phyloP scores from a whole-genome alignment of 2,888 invertebrate species.

The Homarus gammarus region DNA sequence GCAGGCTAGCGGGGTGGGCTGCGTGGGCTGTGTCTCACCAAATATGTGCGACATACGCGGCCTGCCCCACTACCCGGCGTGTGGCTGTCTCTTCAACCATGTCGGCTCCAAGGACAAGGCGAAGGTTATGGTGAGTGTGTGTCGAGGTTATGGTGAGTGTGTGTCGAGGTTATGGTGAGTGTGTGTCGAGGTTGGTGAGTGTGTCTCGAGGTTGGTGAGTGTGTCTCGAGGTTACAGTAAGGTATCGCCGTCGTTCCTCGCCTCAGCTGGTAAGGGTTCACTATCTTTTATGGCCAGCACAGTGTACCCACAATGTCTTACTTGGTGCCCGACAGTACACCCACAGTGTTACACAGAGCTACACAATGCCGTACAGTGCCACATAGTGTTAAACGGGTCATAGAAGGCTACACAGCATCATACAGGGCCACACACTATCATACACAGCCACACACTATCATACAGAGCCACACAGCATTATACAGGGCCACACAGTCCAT shows the following conservation, averaged over 20 bases:
- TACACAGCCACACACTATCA: too few relatives aligned
- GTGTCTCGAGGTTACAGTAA: too few relatives aligned
- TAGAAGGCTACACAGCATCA: neutral
- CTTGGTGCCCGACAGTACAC: too few relatives aligned
- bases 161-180: conserved; percentile 40
- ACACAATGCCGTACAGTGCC: too few relatives aligned
- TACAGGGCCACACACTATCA: too few relatives aligned
- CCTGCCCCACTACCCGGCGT: conserved; percentile 60
- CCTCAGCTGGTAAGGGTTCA: too few relatives aligned
- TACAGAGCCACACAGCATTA: neutral
- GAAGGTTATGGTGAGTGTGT: conserved; percentile 61
- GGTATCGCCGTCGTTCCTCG: too few relatives aligned
- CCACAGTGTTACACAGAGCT: too few relatives aligned
- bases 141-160: conserved; percentile 44
- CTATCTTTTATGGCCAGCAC: too few relatives aligned
- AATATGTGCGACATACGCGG: conserved; percentile 60
- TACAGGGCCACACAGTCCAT: neutral
- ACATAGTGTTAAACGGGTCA: too few relatives aligned
- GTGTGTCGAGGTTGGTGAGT: conserved; percentile 30
- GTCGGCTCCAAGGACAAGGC: conserved; percentile 43
- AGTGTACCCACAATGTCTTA: too few relatives aligned
- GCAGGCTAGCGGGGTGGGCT: conserved; percentile 31
- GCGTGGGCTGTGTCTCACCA: conserved; percentile 24
- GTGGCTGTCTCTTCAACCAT: conserved; percentile 68
- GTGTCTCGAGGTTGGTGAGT: too few relatives aligned